Conservation (phyloP, 2,888 invertebrate species). For the Eupithecia inturbata region DNA sequence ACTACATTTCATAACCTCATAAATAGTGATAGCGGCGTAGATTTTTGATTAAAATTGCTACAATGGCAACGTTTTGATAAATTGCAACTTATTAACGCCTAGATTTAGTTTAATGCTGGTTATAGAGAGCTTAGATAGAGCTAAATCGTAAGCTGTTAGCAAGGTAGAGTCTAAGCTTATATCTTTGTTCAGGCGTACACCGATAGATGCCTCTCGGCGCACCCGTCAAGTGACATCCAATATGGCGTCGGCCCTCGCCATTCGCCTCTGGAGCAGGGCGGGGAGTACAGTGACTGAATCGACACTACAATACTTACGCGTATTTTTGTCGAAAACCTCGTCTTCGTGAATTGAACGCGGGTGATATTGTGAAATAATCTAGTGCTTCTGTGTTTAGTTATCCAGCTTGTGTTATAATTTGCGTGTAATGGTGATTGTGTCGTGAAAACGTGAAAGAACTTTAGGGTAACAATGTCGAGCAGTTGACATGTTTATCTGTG, state of each 20-base stretch:
- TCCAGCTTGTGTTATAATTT: slow-evolving; percentile 76
- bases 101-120: background rate
- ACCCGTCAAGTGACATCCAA: slow-evolving; percentile 71
- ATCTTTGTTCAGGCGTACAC: slow-evolving; percentile 56
- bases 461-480: slow-evolving; percentile 83
- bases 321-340: slow-evolving; percentile 78
- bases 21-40: background rate
- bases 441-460: slow-evolving; percentile 81
- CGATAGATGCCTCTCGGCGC: slow-evolving; percentile 73
- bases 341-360: slow-evolving; percentile 81
- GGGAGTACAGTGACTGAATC: slow-evolving; percentile 81
- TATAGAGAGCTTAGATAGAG: background rate
- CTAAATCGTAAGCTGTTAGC: slow-evolving; percentile 19
- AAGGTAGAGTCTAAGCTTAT: slow-evolving; percentile 36
- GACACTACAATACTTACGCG: slow-evolving; percentile 81
- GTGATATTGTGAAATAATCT: slow-evolving; percentile 77
- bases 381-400: slow-evolving; percentile 77
- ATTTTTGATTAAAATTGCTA: background rate
- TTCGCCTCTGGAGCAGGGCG: slow-evolving; percentile 83
- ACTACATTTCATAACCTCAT: slow-evolving; percentile 14
- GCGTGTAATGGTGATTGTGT: slow-evolving; percentile 75
- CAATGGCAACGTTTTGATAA: background rate
- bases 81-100: background rate
- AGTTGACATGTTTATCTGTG: slow-evolving; percentile 85
- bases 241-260: slow-evolving; percentile 83